Evolutionary conservation across 53 echinoderm and acorn worm genomes (phyloP).

Genomic region (Pentamera pediparva): DNA sequence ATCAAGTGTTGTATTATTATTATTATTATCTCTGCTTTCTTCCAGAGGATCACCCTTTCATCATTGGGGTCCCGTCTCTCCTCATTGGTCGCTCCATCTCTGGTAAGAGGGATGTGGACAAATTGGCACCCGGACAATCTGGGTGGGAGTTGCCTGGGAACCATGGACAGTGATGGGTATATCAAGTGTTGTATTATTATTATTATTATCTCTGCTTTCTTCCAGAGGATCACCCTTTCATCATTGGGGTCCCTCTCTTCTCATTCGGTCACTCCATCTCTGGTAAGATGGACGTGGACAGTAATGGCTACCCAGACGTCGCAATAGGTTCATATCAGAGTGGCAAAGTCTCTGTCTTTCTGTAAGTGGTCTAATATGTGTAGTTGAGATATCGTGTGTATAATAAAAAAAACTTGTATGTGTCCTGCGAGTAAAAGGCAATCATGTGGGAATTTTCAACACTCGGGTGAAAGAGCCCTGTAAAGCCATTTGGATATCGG

Average conservation of each 20-base stretch:
- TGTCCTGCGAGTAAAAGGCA: too few relatives aligned
- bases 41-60: conserved; percentile 57
- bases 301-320: conserved; percentile 78
- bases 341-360: conserved; percentile 51
- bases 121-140: too few relatives aligned
- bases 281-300: conserved; percentile 72
- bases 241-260: conserved; percentile 28
- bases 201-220: conserved; percentile 18
- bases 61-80: conserved; percentile 30
- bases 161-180: neutral
- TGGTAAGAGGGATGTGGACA: conserved; percentile 74
- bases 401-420: too few relatives aligned
- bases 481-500: too few relatives aligned
- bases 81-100: conserved; percentile 78
- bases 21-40: conserved; percentile 30
- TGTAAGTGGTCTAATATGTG: conserved; percentile 45
- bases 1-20: too few relatives aligned
- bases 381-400: too few relatives aligned
- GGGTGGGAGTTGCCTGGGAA: too few relatives aligned
- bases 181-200: neutral
- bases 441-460: too few relatives aligned
- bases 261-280: conserved; percentile 84
- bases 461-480: too few relatives aligned
- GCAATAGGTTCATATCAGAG: conserved; percentile 65
- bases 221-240: conserved; percentile 57